A percentile compares a stretch with the other conserved stretches of the same genome.
These are phyloP conservation scores for Drosophila basisetae DNA, from an alignment of 2,888 invertebrate genomes.

Conservation along the genomic window DNA sequence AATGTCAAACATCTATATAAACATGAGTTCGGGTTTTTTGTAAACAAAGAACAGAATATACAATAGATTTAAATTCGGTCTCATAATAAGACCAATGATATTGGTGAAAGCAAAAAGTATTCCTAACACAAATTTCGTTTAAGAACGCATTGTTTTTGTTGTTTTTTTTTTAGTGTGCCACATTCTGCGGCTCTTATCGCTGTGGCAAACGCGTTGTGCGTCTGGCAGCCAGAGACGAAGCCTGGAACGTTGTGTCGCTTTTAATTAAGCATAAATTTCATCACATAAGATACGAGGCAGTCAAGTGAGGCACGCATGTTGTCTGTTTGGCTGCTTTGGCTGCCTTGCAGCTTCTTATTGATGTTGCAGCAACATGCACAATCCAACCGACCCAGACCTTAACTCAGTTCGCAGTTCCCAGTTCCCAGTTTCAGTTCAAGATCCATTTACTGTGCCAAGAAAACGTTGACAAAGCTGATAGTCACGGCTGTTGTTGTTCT, in stretches of 20 bases:
- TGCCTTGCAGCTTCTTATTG: constrained; percentile 69
- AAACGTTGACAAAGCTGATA: constrained; percentile 29
- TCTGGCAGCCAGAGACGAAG: constrained; percentile 1
- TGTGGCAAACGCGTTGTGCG: constrained; percentile 25
- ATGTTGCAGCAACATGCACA: constrained; percentile 76
- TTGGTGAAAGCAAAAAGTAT: not conserved
- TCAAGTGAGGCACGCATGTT: constrained; percentile 71
- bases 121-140: not conserved
- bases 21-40: too few relatives aligned
- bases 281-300: constrained; percentile 80
- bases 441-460: constrained; percentile 3
- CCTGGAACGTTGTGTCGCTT: constrained; percentile 75
- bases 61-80: not conserved
- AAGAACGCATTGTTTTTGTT: not conserved
- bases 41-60: not conserved
- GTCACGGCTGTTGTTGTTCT: constrained; percentile 27
- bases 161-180: not conserved
- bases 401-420: not conserved
- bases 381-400: not conserved
- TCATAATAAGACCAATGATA: too few relatives aligned
- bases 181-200: constrained; percentile 50
- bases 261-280: constrained; percentile 85
- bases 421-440: constrained; percentile 1
- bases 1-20: not conserved
- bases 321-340: constrained; percentile 11